Evolutionary conservation across 1,140 invertebrate species (phyloP).

Genomic region (Pogonognathellus flavescens): DNA sequence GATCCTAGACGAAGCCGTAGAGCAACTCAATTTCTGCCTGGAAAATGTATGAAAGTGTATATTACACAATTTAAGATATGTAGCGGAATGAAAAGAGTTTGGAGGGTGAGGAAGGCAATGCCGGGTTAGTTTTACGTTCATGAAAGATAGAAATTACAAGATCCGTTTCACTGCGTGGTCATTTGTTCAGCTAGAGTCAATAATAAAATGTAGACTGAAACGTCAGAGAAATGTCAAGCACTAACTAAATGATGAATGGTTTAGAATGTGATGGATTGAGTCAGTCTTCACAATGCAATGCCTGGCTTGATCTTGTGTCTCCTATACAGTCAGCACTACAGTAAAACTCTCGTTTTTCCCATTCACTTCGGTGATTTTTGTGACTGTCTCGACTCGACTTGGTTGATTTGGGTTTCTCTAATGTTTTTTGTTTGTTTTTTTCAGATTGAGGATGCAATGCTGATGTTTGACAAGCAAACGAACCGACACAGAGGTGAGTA

Average conservation of each 20-base stretch:
- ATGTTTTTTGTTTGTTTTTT: slow-evolving; percentile 73
- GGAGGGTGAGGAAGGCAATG: slow-evolving; percentile 5
- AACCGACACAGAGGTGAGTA: slow-evolving; percentile 99
- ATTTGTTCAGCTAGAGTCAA: slow-evolving; percentile 45
- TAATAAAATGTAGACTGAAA: slow-evolving; percentile 24
- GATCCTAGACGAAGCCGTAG: too few species aligned
- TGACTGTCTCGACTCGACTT: background rate
- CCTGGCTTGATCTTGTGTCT: background rate
- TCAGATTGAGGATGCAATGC: slow-evolving; percentile 99
- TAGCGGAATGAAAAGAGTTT: background rate
- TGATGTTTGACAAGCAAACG: slow-evolving; percentile 99
- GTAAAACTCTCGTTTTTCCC: too few species aligned
- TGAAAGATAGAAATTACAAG: slow-evolving; percentile 25
- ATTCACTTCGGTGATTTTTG: background rate
- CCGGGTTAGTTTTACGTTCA: too few species aligned
- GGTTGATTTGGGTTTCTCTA: slow-evolving; percentile 8
- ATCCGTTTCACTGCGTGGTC: slow-evolving; percentile 34
- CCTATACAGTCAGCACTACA: background rate
- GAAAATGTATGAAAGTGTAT: too few species aligned
- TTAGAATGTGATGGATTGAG: slow-evolving; percentile 52
- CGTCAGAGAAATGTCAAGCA: slow-evolving; percentile 38
- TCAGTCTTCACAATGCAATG: slow-evolving; percentile 16
- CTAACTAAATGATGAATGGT: slow-evolving; percentile 52
- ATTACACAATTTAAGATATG: background rate
- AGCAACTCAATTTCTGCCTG: too few species aligned